Evolutionary conservation across 2,113 vertebrate species (phyloP), one percentile per base, ranked within the genome.

Genomic region (Xyliphius kryptos): DNA sequence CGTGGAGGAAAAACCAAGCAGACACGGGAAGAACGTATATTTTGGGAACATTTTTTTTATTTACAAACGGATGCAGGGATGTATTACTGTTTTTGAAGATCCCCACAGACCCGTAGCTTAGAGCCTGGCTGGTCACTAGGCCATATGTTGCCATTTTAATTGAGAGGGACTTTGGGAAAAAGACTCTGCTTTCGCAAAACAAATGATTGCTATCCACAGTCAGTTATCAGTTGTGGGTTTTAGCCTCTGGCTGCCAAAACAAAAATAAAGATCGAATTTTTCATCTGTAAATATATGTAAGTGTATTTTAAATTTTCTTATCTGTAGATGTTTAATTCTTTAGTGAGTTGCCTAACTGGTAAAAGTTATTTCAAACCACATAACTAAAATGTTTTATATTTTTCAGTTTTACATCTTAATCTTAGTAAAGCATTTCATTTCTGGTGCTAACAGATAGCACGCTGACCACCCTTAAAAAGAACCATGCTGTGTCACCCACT

Each of bases 61-160:
- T 32, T 32, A 5, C 22, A 26, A 26, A 26, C 3, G 62, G 61
- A 69, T 68, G 58, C 69, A 69, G 6, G 62, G 61, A 69, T 68
- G 58, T 70, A 69, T 69, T 68, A 47, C 9, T 26, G 38, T 48
- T 56, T 73, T 58, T 53, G 63, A 63, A 61, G 19, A 37, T 74
- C 68, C 69, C 69, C 61, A 21, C 21, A 49, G 75, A 46, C 65
- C 47, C 56, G 70, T 76, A 77, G 77, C 80, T 80, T 75, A 79
- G 80, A 61, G 81, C 73, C 81, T 56, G 67, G 52, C 16, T 69
- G 79, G 76, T 81, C 83, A 81, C 76, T 58, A 71, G 76, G 74
- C 84, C 85, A 85, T 86, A 87, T 87, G 85, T 74, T 80, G 74
- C 68, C 21, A 66, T 77, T 85, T 87, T 87, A 87, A 88, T 87